Percentiles rank a stretch among this genome's conserved stretches.
Conservation (phyloP, 2,888 invertebrate genomes). For the Dexiosoma caninum region DNA sequence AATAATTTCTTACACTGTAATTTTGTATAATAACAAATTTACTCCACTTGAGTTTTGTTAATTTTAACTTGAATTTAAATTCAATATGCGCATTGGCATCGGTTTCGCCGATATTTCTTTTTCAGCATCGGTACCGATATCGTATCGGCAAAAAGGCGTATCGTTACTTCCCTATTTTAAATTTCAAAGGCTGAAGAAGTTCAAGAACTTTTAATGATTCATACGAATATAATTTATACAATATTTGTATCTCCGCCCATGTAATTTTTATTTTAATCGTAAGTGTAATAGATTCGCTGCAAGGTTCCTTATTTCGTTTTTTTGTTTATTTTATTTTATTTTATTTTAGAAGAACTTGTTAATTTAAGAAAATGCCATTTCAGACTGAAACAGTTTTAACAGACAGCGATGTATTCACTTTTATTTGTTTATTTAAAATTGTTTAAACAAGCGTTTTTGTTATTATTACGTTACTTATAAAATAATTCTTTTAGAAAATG, state of each 20-base stretch:
- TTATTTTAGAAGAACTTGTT: constrained; percentile 25
- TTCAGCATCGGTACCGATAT: too few species aligned
- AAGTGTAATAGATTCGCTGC: constrained; percentile 10
- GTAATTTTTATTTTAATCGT: constrained; percentile 33
- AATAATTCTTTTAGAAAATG: not conserved
- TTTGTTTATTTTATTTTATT: not conserved
- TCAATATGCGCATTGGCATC: too few species aligned
- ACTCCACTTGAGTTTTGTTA: too few species aligned
- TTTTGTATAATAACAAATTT: too few species aligned
- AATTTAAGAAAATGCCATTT: constrained; percentile 13
- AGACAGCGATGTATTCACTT: not conserved
- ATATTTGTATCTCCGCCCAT: not conserved
- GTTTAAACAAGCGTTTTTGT: constrained; percentile 17
- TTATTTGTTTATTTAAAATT: constrained; percentile 2
- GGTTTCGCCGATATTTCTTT: too few species aligned
- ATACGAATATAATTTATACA: not conserved
- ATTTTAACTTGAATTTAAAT: too few species aligned
- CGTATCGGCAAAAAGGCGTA: too few species aligned
- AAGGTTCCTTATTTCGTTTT: not conserved
- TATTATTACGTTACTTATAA: constrained; percentile 25
- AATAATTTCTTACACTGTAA: too few species aligned
- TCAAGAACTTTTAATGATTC: constrained; percentile 32
- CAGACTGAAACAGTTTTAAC: constrained; percentile 9
- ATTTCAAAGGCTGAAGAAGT: too few species aligned
- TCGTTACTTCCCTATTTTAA: too few species aligned